Conservation (phyloP, 2,113 vertebrate genomes). For the Pontoporia blainvillei region DNA sequence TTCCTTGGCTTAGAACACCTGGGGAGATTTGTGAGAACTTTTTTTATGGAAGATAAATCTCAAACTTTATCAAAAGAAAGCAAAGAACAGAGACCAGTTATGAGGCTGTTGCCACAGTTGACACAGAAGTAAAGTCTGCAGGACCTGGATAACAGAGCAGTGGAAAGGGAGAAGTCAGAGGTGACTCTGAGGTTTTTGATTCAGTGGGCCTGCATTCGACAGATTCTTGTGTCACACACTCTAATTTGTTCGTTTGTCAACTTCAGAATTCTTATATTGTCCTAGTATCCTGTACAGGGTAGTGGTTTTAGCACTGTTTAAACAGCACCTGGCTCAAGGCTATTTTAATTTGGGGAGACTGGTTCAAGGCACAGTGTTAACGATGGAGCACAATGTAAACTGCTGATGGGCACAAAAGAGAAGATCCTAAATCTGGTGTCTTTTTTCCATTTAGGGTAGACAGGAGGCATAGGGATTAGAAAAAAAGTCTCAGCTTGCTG, state of each 20-base stretch:
- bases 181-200: neutral
- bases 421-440: neutral
- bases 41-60: neutral
- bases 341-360: slow-evolving; percentile 5
- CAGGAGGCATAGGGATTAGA: neutral
- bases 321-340: neutral
- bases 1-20: neutral
- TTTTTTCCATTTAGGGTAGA: neutral
- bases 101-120: neutral
- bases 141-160: neutral
- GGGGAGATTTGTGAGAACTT: neutral
- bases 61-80: neutral
- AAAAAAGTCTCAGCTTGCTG: neutral
- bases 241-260: neutral
- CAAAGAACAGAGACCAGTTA: neutral
- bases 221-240: neutral
- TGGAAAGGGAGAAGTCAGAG: neutral
- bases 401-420: neutral
- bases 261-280: neutral
- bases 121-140: neutral
- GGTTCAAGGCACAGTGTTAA: neutral
- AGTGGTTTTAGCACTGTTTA: neutral
- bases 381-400: neutral
- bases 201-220: neutral
- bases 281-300: neutral